Base-by-base conservation (phyloP, 2,113 vertebrate genomes). In the Misgurnus mizolepis region DNA sequence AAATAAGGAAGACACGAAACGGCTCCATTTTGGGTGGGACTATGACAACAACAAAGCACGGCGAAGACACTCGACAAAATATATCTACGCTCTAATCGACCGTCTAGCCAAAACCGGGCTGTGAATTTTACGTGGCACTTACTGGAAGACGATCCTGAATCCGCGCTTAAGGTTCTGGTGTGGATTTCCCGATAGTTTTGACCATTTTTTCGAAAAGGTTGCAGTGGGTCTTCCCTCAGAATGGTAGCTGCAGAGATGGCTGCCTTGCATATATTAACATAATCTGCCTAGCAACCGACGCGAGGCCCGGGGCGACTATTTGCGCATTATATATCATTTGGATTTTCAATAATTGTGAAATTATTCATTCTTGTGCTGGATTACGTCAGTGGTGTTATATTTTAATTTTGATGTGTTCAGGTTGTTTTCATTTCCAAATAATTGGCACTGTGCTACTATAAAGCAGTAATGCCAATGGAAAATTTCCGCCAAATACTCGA, bases 1-100 rank as follows among this genome's bases (percentile, higher is more conserved):
- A 90, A 92, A 93, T 90, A 88, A 92, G 92, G 92, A 93, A 93
- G 91, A 85, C 72, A 53, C 76, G 82, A 84, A 68, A 64, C 75
- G 82, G 76, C 93, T 94, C 95, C 95, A 95, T 96, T 93, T 95
- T 96, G 95, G 95, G 94, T 94, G 94, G 93, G 92, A 96, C 95
- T 95, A 93, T 85, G 61, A 94, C 88, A 89, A 92, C 93, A 93
- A 93, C 93, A 85, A 86, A 89, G 86, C 86, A 73, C 85, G 82
- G 78, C 84, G 87, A 90, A 88, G 85, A 91, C 87, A 89, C 85
- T 67, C 53, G 41, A 72, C 61, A 18, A 80, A 79, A 87, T 90
- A 83, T 83, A 67, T 65, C 50, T 60, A 22, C 82, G 85, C 79
- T 81, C 77, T 39, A 41, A 49, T n/a, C 66, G 80, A 53, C 8